These are phyloP conservation scores for Calonectris borealis DNA, from an alignment of 2,113 vertebrate species.

Conservation along the genomic window DNA sequence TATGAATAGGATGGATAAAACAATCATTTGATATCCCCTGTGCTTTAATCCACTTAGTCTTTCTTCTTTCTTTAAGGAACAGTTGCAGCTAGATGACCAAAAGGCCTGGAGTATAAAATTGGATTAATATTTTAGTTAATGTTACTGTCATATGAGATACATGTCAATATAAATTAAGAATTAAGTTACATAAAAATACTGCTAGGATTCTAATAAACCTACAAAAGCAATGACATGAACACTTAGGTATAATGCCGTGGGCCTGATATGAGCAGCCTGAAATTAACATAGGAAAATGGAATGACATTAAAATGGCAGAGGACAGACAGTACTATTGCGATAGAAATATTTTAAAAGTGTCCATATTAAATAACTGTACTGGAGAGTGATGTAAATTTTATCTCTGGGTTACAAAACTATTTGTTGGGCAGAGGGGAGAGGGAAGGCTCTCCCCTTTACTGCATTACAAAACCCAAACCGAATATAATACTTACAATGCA, in stretches of 20 bases:
- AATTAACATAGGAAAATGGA: not conserved
- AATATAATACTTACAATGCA: not conserved
- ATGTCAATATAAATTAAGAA: not conserved
- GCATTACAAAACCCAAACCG: not conserved
- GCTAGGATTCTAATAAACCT: not conserved
- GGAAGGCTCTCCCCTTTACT: not conserved
- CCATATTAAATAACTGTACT: not conserved
- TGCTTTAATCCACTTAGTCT: not conserved
- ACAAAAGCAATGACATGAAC: not conserved
- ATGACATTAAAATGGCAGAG: not conserved
- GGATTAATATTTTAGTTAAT: not conserved
- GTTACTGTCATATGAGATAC: not conserved
- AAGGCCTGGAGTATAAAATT: not conserved
- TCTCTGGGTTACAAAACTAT: not conserved
- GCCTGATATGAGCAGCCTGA: not conserved
- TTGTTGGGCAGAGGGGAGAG: not conserved
- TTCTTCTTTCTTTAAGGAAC: not conserved
- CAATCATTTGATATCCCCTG: not conserved
- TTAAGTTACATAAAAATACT: not conserved
- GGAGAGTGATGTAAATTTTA: not conserved
- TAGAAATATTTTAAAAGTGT: not conserved
- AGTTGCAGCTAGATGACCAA: not conserved
- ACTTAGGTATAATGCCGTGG: not conserved
- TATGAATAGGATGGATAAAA: not conserved
- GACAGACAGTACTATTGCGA: fast-evolving